These are phyloP conservation scores for Lagria hirta DNA, from an alignment of 2,888 invertebrate species.

Conservation along the genomic window DNA sequence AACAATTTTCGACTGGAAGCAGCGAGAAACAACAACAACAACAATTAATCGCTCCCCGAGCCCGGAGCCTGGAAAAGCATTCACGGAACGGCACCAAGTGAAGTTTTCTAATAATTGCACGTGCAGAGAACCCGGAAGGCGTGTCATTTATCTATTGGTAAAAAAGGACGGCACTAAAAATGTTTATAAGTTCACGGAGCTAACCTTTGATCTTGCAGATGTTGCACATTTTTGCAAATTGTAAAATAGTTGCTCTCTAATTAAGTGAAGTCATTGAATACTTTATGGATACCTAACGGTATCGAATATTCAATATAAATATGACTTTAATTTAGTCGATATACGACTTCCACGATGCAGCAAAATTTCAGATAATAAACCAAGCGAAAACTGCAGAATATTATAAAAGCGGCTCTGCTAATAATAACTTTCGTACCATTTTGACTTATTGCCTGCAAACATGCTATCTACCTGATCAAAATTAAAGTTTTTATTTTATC, in stretches of 20 bases:
- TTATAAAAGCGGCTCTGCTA: too few species aligned
- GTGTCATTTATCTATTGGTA: slow-evolving; percentile 42
- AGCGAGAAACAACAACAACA: too few species aligned
- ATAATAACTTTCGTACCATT: too few species aligned
- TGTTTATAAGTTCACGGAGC: slow-evolving; percentile 47
- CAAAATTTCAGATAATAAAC: too few species aligned
- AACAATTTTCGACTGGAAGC: slow-evolving; percentile 16
- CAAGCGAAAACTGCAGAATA: too few species aligned
- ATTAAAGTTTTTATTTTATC: too few species aligned
- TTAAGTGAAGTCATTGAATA: slow-evolving; percentile 42
- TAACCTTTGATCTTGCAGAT: slow-evolving; percentile 45
- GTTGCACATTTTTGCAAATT: slow-evolving; percentile 41
- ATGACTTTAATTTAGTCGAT: slow-evolving; percentile 37
- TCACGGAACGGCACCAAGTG: slow-evolving; percentile 31
- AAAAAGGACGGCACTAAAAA: slow-evolving; percentile 42
- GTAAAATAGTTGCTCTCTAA: slow-evolving; percentile 45
- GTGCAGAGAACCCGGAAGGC: slow-evolving; percentile 43
- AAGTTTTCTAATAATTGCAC: slow-evolving; percentile 36
- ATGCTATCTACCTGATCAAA: too few species aligned
- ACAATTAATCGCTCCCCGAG: slow-evolving; percentile 14
- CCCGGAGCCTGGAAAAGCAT: slow-evolving; percentile 31
- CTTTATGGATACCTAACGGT: slow-evolving; percentile 44
- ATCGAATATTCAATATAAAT: slow-evolving; percentile 46
- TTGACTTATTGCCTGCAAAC: too few species aligned
- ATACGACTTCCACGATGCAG: slow-evolving; percentile 2